Evolutionary conservation across 2,113 vertebrate species (phyloP).

Genomic region (Ameiurus melas): DNA sequence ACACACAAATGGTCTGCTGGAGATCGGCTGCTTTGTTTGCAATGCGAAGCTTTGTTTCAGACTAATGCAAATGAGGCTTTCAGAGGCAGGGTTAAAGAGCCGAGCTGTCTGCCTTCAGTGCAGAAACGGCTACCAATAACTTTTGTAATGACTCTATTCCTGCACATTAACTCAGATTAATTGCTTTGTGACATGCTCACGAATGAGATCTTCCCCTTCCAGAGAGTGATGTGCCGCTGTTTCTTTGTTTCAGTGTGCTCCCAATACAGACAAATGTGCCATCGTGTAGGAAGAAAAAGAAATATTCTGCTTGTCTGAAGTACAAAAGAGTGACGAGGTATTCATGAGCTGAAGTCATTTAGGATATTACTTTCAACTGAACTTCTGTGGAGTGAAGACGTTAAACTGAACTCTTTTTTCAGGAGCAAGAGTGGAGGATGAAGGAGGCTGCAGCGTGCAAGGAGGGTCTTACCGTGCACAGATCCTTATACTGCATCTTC

Average conservation of each 20-base stretch:
- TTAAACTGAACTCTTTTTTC: neutral
- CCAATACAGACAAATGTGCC: constrained; percentile 39
- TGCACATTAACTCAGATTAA: constrained; percentile 58
- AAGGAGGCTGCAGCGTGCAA: neutral
- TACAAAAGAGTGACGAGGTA: constrained; percentile 1
- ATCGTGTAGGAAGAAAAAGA: constrained; percentile 37
- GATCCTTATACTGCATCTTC: constrained; percentile 97
- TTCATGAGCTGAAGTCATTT: neutral
- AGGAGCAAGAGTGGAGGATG: neutral
- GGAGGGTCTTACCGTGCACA: constrained; percentile 84
- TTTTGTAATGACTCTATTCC: constrained; percentile 21
- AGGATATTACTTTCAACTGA: constrained; percentile 11
- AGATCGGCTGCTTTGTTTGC: constrained; percentile 31
- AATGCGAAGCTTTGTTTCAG: constrained; percentile 44
- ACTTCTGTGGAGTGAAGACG: neutral
- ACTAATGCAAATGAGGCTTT: constrained; percentile 49
- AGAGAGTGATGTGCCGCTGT: neutral
- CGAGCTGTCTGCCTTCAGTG: neutral
- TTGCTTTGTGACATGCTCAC: constrained; percentile 45
- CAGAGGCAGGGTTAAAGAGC: constrained; percentile 27
- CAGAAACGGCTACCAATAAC: constrained; percentile 10
- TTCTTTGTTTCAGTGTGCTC: constrained; percentile 26
- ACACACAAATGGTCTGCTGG: constrained; percentile 23
- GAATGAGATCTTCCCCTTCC: constrained; percentile 29
- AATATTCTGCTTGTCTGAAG: constrained; percentile 45